Evolutionary conservation across 37 sponge, comb jelly and placozoan genomes (phyloP), one percentile per base, ranked within the genome.

Genomic region (Amphimedon queenslandica): DNA sequence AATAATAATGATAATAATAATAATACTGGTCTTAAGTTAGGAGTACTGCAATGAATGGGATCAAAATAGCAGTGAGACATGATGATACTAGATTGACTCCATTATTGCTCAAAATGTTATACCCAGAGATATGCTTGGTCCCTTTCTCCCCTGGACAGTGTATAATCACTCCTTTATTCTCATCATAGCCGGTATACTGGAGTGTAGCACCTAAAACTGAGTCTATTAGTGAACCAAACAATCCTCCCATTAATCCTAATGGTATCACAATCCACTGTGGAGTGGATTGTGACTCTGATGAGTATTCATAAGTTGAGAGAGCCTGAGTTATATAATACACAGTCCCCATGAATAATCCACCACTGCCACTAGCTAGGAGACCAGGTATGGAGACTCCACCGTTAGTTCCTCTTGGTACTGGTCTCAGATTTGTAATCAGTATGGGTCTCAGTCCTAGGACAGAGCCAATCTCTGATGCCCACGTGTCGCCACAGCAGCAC

Each of bases 401-500:
- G 63, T 96, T 96, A 28, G 96, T 96, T 4, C 96, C 96, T n/a
- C 57, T 60, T 0, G 94, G 96, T 11, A 96, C 96, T 13, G 4
- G 24, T 51, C 61, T 63, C 56, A 78, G 64, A 4, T 68, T 96
- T 64, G 87, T 92, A 27, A 96, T 82, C 20, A 92, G 75, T 23
- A 84, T 57, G n/a, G 96, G 96, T 13, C 42, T 58, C 16, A 77
- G 75, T 23, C 96, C 93, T 4, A 82, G 21, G 3, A 79, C 90
- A 28, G 87, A 88, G 56, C 96, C 96, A 5, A 96, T 71, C 66
- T 96, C 96, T 18, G 96, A 96, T 27, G 96, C 96, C 96, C 96
- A 96, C 2, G 96, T 96, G 76, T 96, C 96, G 16, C 96, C 96
- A 75, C 93, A 88, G 67, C 77, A 80, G 40, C 94, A 84, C 23